phyloP scores from a whole-genome alignment of 2,888 invertebrate genomes.

The Seladonia tumulorum region DNA sequence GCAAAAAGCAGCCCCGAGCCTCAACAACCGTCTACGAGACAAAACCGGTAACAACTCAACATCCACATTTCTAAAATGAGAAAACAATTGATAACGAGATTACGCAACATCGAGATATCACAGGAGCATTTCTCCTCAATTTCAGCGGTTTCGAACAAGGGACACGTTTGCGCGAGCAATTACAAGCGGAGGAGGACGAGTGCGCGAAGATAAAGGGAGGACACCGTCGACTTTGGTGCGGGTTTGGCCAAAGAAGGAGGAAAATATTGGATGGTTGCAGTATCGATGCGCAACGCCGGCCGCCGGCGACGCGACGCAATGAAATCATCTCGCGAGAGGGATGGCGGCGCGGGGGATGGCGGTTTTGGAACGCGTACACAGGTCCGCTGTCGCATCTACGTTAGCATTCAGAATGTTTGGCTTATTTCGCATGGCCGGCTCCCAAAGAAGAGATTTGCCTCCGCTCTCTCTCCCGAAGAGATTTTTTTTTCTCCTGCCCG shows the following conservation, averaged over 20 bases:
- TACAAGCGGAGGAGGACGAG: background rate
- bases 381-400: conserved; percentile 77
- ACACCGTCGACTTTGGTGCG: background rate
- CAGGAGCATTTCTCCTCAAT: background rate
- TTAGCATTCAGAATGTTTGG: conserved; percentile 83
- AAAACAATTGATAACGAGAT: conserved; percentile 1
- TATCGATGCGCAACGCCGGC: conserved; percentile 50
- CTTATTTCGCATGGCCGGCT: conserved; percentile 83
- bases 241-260: background rate
- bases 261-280: conserved; percentile 42
- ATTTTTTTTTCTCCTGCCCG: conserved; percentile 53
- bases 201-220: background rate
- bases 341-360: conserved; percentile 18
- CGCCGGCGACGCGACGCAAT: conserved; percentile 44
- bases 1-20: background rate
- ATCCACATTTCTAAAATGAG: background rate
- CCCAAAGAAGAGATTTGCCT: conserved; percentile 84
- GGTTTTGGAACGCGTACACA: conserved; percentile 61
- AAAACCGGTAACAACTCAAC: background rate
- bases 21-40: background rate
- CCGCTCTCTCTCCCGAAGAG: conserved; percentile 77
- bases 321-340: conserved; percentile 57
- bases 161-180: conserved; percentile 9
- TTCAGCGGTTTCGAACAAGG: background rate
- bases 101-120: background rate